These are phyloP conservation scores for Balaeniceps rex DNA, from an alignment of 2,113 vertebrate genomes.

Conservation along the genomic window DNA sequence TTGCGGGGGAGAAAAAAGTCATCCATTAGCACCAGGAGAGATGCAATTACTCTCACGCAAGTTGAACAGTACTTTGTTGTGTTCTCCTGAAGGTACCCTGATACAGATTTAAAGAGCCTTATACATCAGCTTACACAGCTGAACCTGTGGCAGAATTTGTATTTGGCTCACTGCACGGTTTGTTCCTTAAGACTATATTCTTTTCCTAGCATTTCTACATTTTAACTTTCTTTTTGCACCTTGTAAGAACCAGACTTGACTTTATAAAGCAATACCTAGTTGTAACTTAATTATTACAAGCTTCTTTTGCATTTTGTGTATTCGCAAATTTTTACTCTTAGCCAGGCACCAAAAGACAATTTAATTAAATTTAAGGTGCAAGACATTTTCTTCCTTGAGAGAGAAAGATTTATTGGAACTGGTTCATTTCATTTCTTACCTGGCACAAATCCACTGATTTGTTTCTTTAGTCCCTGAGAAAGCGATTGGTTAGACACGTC, in stretches of 20 bases:
- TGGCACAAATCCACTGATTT: conserved; percentile 59
- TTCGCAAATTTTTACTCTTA: not conserved
- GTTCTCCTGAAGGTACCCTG: not conserved
- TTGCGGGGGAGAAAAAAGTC: not conserved
- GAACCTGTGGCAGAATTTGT: not conserved
- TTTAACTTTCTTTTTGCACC: not conserved
- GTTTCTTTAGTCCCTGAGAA: conserved; percentile 59
- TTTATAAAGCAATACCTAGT: not conserved
- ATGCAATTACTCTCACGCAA: not conserved
- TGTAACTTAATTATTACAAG: not conserved
- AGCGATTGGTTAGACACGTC: conserved; percentile 61
- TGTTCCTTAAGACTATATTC: not conserved
- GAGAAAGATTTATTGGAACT: not conserved
- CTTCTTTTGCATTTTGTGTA: not conserved
- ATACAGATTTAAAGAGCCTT: not conserved
- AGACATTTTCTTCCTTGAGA: not conserved
- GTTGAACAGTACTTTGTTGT: not conserved
- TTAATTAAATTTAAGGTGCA: not conserved
- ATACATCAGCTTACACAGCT: not conserved
- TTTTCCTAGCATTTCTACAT: not conserved
- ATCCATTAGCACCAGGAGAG: not conserved
- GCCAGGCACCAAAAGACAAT: not conserved
- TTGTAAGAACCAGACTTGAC: not conserved
- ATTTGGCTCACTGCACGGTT: not conserved
- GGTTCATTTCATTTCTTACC: conserved; percentile 62